A percentile compares a stretch with the other conserved stretches of the same genome.
These are phyloP conservation scores for Cataglyphis rosenhaueri DNA, from an alignment of 2,888 invertebrate genomes.

Conservation along the genomic window DNA sequence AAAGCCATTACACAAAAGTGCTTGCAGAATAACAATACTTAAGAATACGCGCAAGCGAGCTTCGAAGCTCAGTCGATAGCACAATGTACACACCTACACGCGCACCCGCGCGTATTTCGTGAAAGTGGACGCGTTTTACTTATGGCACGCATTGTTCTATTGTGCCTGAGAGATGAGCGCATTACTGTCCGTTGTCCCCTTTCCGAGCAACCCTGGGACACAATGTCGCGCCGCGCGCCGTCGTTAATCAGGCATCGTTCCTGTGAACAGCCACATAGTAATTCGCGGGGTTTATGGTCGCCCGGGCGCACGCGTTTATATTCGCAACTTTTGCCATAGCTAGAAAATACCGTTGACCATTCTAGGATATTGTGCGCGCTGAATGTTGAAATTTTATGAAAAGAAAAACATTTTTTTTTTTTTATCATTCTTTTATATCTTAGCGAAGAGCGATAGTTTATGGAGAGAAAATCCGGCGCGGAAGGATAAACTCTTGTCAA, in stretches of 20 bases:
- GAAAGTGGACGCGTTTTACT: slow-evolving; percentile 77
- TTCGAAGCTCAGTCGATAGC: slow-evolving; percentile 33
- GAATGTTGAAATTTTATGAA: neutral
- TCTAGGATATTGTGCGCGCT: neutral
- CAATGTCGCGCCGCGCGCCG: slow-evolving; percentile 74
- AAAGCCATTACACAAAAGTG: neutral
- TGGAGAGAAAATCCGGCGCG: neutral
- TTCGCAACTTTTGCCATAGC: slow-evolving; percentile 59
- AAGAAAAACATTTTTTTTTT: neutral
- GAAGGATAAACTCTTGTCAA: neutral
- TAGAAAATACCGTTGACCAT: neutral
- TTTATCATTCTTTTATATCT: neutral
- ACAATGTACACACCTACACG: slow-evolving; percentile 38
- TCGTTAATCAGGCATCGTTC: slow-evolving; percentile 78
- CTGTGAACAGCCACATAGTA: slow-evolving; percentile 74
- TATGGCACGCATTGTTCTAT: slow-evolving; percentile 78
- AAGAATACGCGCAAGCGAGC: slow-evolving; percentile 34
- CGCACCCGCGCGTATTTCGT: slow-evolving; percentile 64
- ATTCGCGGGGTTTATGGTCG: slow-evolving; percentile 67
- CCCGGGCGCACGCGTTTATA: slow-evolving; percentile 61
- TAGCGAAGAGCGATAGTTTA: neutral
- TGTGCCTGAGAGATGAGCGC: slow-evolving; percentile 77
- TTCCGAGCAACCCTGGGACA: slow-evolving; percentile 76
- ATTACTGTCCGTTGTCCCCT: slow-evolving; percentile 79
- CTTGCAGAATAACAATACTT: slow-evolving; percentile 5